A percentile compares a stretch with the other conserved stretches of the same genome.
phyloP scores from a whole-genome alignment of 2,113 vertebrate species.

The crab-eating macaque (Macaca fascicularis) region DNA sequence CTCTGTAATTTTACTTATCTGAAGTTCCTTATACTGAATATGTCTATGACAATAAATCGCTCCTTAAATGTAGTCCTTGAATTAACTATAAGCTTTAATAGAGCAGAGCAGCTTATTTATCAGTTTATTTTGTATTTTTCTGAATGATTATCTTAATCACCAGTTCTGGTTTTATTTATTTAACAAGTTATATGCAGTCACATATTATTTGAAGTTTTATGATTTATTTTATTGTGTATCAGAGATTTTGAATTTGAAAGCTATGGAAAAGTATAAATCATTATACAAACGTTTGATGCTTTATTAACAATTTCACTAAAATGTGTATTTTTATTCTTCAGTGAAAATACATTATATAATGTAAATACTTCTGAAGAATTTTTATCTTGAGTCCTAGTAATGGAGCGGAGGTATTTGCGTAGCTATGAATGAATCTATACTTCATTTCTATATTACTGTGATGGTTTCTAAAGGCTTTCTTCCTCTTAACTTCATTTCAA shows the following conservation, averaged over 20 bases:
- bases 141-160: conserved; percentile 22
- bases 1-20: conserved; percentile 32
- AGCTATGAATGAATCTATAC: not conserved
- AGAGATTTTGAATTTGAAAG: not conserved
- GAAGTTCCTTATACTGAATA: not conserved
- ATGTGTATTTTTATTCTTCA: not conserved
- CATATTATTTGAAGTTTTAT: not conserved
- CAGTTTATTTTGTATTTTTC: not conserved
- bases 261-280: not conserved
- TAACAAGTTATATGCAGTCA: not conserved
- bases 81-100: conserved; percentile 16
- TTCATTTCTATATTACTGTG: not conserved
- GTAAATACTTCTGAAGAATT: not conserved
- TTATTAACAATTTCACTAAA: not conserved
- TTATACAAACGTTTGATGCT: not conserved
- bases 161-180: not conserved
- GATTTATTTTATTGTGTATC: not conserved
- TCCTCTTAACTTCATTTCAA: not conserved
- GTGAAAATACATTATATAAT: not conserved
- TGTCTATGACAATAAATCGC: not conserved
- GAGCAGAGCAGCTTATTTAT: not conserved
- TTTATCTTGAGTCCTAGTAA: not conserved
- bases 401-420: not conserved
- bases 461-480: not conserved
- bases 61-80: not conserved